Evolutionary conservation across 2,113 vertebrate genomes (phyloP).

Genomic region (Gymnorhina tibicen): DNA sequence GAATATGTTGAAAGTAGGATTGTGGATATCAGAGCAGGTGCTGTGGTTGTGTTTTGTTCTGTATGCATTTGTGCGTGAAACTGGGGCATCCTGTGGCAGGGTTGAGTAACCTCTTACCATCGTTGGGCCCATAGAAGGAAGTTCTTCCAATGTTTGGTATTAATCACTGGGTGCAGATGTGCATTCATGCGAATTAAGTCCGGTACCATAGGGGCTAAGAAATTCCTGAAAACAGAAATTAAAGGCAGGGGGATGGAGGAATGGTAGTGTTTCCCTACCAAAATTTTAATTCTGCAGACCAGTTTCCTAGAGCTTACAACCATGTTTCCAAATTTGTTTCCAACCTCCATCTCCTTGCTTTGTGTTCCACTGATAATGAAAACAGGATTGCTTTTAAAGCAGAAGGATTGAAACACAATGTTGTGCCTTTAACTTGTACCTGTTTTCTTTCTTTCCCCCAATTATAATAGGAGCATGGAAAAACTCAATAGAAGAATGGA

Average conservation of each 20-base stretch:
- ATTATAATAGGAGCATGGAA: conserved; percentile 82
- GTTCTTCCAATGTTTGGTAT: neutral
- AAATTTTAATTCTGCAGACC: neutral
- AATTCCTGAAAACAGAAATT: neutral
- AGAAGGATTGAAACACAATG: neutral
- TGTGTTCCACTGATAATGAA: neutral
- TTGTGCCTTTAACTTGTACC: neutral
- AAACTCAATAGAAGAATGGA: conserved; percentile 91
- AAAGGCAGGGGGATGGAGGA: neutral
- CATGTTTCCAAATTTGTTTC: neutral
- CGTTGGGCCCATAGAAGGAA: accelerated
- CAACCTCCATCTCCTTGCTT: neutral
- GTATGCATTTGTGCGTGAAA: neutral
- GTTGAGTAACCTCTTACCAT: neutral
- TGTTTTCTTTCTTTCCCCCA: neutral
- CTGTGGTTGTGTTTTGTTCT: neutral
- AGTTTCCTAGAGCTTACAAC: neutral
- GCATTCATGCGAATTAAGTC: accelerated
- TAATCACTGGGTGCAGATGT: neutral
- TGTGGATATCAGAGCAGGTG: neutral
- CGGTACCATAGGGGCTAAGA: neutral
- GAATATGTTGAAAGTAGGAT: neutral
- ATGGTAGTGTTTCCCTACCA: neutral
- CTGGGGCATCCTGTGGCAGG: neutral
- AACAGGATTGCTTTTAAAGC: neutral